Base-by-base conservation (phyloP, 1,140 invertebrate species). In the Bombus affinis region DNA sequence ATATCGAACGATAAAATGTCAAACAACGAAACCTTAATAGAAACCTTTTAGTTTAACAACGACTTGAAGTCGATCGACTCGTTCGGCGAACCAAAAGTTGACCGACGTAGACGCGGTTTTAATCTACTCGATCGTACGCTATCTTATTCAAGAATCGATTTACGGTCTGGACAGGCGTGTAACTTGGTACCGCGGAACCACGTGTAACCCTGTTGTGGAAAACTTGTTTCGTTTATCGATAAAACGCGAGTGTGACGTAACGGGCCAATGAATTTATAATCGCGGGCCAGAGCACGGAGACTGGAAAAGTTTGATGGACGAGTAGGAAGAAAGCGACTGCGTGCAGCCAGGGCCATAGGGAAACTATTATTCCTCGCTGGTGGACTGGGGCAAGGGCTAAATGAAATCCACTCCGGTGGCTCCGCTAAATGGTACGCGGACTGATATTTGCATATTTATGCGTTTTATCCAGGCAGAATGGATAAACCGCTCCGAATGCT, bases 381-480 rank as follows among this genome's bases (percentile, higher is more conserved):
- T 53, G 28, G n/a, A 37, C 65, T 28, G 44, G 35, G 12, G 15
- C 28, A 39, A 70, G 62, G 75, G 47, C 62, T 78, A 83, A 81
- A 81, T 85, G 83, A 85, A 81, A 85, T 85, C 57, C 77, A 71
- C 53, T 71, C 66, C 37, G 53, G 39, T 35, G 44, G 5, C 47
- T 53, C 1, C 18, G 47, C 47, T 53, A 53, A 53, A 53, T 53
- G 47, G 47, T 53, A 85, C 83, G 70, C 78, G 70, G 39, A 15
- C 78, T 18, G 42, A n/a, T n/a, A 74, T 85, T 74, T 74, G 83
- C 83, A 85, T 85, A 85, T 85, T 85, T 81, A 85, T 66, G 70
- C 83, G 83, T 74, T 74, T 85, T 62, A 81, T 81, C 78, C 70
- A 28, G 3, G 42, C 18, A 53, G 18, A 53, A 53, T 53, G 47